Evolutionary conservation across 2,113 vertebrate genomes (phyloP).

Genomic region (Rhegmatorhina hoffmannsi): DNA sequence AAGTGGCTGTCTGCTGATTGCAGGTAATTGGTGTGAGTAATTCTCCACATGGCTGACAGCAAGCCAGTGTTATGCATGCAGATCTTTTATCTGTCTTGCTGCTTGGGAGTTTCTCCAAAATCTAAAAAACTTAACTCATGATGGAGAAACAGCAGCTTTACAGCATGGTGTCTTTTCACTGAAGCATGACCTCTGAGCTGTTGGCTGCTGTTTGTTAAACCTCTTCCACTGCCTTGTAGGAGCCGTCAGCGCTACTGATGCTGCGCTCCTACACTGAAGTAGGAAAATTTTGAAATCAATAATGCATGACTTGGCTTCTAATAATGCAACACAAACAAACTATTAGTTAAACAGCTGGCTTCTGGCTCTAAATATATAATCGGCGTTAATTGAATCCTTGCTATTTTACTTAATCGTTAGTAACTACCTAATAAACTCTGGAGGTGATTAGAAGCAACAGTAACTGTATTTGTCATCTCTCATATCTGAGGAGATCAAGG

Average conservation of each 20-base stretch:
- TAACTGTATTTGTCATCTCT: slow-evolving; percentile 56
- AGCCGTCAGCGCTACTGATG: rapidly evolving
- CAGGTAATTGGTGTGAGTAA: slow-evolving; percentile 56
- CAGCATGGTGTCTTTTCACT: not conserved
- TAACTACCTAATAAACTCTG: slow-evolving; percentile 68
- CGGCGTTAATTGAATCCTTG: slow-evolving; percentile 66
- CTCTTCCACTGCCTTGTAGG: not conserved
- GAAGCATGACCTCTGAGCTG: not conserved
- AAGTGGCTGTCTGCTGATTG: slow-evolving; percentile 14
- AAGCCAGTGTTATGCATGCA: not conserved
- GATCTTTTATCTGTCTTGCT: slow-evolving; percentile 40
- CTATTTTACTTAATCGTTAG: slow-evolving; percentile 70
- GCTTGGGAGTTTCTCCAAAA: slow-evolving; percentile 29
- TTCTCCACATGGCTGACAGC: not conserved
- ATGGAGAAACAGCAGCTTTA: not conserved
- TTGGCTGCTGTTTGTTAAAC: not conserved
- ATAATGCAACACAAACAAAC: slow-evolving; percentile 56
- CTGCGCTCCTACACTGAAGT: not conserved
- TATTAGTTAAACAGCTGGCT: slow-evolving; percentile 70
- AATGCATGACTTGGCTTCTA: slow-evolving; percentile 64
- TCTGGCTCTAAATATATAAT: slow-evolving; percentile 62
- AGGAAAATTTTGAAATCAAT: slow-evolving; percentile 59
- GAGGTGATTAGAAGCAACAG: slow-evolving; percentile 56
- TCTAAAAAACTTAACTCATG: not conserved
- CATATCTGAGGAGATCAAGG: slow-evolving; percentile 7